phyloP scores from a whole-genome alignment of 2,113 vertebrate genomes.

The Canis aureus region DNA sequence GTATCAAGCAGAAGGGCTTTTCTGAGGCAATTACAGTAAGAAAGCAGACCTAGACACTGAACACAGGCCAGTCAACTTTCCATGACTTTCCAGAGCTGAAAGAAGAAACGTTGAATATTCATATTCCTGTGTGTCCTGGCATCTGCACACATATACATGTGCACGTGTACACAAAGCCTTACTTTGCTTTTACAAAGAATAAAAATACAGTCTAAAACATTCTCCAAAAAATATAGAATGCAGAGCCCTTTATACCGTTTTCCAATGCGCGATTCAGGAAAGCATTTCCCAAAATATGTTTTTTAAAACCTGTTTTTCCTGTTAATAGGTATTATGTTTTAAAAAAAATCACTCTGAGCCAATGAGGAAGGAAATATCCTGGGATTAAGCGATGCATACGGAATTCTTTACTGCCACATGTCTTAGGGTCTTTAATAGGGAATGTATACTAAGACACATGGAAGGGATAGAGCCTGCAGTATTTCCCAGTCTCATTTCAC shows the following conservation, averaged over 20 bases:
- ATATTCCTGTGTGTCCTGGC: background rate
- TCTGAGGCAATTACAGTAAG: background rate
- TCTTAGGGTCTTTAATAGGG: background rate
- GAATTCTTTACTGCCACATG: background rate
- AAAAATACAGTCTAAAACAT: background rate
- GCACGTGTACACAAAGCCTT: background rate
- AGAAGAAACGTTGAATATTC: background rate
- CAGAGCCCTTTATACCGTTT: background rate
- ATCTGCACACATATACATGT: accelerated
- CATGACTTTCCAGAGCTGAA: background rate
- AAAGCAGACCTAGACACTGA: background rate
- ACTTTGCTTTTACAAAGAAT: background rate
- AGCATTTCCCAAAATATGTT: background rate
- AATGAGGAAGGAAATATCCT: background rate
- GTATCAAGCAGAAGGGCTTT: background rate
- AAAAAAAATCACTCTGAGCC: background rate
- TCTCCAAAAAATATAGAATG: background rate
- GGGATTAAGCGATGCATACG: background rate
- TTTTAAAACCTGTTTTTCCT: background rate
- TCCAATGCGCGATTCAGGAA: background rate
- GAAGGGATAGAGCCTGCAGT: background rate
- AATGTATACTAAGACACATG: background rate
- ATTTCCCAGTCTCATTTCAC: background rate
- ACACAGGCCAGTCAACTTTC: background rate
- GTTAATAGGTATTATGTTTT: background rate